Conservation (phyloP, 1,140 invertebrate genomes). For the Saccostrea echinata region DNA sequence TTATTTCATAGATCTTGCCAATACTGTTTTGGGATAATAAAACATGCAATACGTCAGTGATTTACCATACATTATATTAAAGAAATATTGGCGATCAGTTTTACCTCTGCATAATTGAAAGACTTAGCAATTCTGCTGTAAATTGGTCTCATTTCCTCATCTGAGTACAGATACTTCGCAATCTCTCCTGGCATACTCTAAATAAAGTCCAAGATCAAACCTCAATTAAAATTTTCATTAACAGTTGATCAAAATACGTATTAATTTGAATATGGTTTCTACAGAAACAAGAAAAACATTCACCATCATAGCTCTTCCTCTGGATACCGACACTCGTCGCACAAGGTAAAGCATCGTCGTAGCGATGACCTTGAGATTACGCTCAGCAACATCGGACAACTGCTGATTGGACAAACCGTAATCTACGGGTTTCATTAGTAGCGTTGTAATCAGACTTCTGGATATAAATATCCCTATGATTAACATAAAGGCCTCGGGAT, state of each 20-base stretch:
- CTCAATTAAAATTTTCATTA: too few species aligned
- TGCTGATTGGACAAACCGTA: conserved; percentile 72
- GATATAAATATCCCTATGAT: conserved; percentile 75
- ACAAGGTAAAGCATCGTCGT: conserved; percentile 73
- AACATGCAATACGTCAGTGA: too few species aligned
- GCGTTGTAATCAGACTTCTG: conserved; percentile 75
- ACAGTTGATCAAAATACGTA: too few species aligned
- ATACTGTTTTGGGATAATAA: too few species aligned
- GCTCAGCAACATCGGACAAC: conserved; percentile 68
- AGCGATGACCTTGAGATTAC: conserved; percentile 73
- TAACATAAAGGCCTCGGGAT: conserved; percentile 71
- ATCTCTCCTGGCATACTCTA: conserved; percentile 74
- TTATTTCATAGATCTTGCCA: too few species aligned
- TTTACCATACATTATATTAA: too few species aligned
- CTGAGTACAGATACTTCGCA: conserved; percentile 72
- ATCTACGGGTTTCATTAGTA: conserved; percentile 76
- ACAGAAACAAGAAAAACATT: conserved; percentile 34
- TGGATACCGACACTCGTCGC: conserved; percentile 64
- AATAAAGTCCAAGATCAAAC: neutral
- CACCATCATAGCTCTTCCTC: conserved; percentile 71
- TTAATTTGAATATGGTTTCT: too few species aligned
- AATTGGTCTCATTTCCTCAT: conserved; percentile 74
- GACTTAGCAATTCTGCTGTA: conserved; percentile 68
- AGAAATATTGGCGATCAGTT: neutral
- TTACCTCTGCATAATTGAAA: conserved; percentile 75